Base-by-base conservation (phyloP, 2,888 invertebrate species). In the Diplolepis rosae region DNA sequence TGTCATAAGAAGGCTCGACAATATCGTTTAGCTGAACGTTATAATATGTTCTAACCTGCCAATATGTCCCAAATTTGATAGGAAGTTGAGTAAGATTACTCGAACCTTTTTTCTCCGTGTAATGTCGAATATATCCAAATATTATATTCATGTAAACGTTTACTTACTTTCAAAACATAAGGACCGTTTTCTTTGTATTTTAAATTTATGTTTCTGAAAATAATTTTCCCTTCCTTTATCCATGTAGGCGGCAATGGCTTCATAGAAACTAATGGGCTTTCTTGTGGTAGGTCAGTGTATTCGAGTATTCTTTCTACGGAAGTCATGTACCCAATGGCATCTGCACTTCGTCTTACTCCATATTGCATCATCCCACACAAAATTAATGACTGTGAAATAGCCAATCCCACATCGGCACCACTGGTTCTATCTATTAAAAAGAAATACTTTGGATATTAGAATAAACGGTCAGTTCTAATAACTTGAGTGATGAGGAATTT, bases 301-400 rank as follows among this genome's bases (percentile, higher is more conserved):
- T 96, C 94, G 3, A 95, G 85, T 1, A 96, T 92, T 50, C 96
- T 90, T 85, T 96, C 96, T 0, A 96, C 96, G 39, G 94, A 92
- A 0, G 93, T 93, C 93, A 94, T 93, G 78, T 94, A 92, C 9
- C 93, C 92, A 69, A 93, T 89, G 5, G 93, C 92, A 83, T 96
- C 95, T 0, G 95, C 93, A 48, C 93, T 92, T 84, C 95, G 94
- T 74, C 94, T 91, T 56, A 95, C 92, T 2, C 94, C 95, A 89
- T 93, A 93, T 85, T 95, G 95, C 73, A 95, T 91, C 92, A 94
- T 93, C 72, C 95, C 95, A 52, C 94, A 93, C 68, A 96, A 84
- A 73, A 93, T 92, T 70, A 93, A 87, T 61, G 93, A 92, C 76
- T 94, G 94, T 28, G 94, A 93, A 72, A 95, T 91, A 0, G 94